A percentile compares a stretch with the other conserved stretches of the same genome.
Evolutionary conservation across 2,888 invertebrate species (phyloP).

Genomic region (Agrilus mali): DNA sequence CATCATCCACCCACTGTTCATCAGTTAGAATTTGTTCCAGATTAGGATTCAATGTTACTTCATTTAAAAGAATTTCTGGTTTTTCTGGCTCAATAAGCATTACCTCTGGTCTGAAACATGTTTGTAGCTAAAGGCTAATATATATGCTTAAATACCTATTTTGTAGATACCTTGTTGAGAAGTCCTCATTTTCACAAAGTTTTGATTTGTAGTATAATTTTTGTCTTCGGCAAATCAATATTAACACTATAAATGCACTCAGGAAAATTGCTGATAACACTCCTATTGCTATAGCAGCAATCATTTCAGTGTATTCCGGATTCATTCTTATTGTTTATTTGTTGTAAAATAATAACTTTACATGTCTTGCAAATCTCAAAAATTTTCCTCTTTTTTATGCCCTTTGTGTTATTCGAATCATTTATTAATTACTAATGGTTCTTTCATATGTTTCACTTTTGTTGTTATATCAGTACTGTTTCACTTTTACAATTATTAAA

Average conservation of each 20-base stretch:
- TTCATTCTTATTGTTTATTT: conserved; percentile 20
- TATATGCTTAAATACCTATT: too few relatives aligned
- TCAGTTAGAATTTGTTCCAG: conserved; percentile 47
- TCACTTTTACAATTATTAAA: too few relatives aligned
- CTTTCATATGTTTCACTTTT: too few relatives aligned
- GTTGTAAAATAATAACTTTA: too few relatives aligned
- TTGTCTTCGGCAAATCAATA: conserved; percentile 49
- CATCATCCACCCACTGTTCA: conserved; percentile 60
- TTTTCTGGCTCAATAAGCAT: conserved; percentile 36
- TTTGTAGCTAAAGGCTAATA: too few relatives aligned
- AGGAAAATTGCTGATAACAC: conserved; percentile 55
- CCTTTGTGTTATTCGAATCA: too few relatives aligned
- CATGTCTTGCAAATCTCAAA: too few relatives aligned
- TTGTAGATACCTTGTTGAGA: conserved; percentile 7
- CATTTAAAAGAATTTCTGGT: conserved; percentile 42
- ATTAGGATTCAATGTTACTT: conserved; percentile 42
- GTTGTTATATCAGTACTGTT: too few relatives aligned
- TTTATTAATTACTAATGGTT: too few relatives aligned
- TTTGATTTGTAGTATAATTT: conserved; percentile 28
- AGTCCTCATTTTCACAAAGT: conserved; percentile 25
- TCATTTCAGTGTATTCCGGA: conserved; percentile 47
- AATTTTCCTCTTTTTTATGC: too few relatives aligned
- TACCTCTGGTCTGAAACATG: conserved; percentile 36
- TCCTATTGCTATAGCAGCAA: conserved; percentile 54
- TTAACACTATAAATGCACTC: conserved; percentile 49